These are phyloP conservation scores for Leucosticte australis DNA, from an alignment of 2,113 vertebrate genomes.

Conservation along the genomic window DNA sequence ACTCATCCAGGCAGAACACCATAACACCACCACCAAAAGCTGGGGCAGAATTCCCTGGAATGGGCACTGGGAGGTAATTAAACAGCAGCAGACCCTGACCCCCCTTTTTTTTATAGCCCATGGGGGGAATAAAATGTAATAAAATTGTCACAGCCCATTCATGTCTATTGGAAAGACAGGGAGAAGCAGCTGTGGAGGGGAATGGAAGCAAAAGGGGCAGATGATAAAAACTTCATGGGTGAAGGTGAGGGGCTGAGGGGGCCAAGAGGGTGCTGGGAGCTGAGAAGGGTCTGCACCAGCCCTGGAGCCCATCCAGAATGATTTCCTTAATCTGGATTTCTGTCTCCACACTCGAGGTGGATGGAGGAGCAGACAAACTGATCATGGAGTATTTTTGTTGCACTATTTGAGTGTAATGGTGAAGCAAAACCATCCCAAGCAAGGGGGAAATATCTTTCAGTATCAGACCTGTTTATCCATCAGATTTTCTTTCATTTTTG, in stretches of 20 bases:
- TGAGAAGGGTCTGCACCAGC: not conserved
- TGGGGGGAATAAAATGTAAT: not conserved
- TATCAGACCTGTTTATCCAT: not conserved
- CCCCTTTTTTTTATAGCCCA: not conserved
- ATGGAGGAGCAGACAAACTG: not conserved
- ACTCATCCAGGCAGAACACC: not conserved
- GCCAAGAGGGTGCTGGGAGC: not conserved
- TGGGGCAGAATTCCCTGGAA: not conserved
- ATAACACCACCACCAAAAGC: not conserved
- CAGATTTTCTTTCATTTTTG: not conserved
- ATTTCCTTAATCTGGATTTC: not conserved
- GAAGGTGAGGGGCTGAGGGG: not conserved
- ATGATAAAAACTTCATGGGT: not conserved
- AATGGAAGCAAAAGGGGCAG: not conserved
- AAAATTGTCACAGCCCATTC: not conserved
- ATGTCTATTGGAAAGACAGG: not conserved
- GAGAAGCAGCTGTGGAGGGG: rapidly evolving
- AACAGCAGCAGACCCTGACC: not conserved
- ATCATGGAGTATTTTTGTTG: not conserved
- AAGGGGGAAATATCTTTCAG: not conserved
- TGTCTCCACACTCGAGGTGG: rapidly evolving
- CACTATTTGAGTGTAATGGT: not conserved
- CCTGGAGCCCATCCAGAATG: not conserved
- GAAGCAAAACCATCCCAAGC: not conserved
- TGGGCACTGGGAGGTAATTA: not conserved